Conservation (phyloP, 2,797 vertebrate species). For the Iguana delicatissima region DNA sequence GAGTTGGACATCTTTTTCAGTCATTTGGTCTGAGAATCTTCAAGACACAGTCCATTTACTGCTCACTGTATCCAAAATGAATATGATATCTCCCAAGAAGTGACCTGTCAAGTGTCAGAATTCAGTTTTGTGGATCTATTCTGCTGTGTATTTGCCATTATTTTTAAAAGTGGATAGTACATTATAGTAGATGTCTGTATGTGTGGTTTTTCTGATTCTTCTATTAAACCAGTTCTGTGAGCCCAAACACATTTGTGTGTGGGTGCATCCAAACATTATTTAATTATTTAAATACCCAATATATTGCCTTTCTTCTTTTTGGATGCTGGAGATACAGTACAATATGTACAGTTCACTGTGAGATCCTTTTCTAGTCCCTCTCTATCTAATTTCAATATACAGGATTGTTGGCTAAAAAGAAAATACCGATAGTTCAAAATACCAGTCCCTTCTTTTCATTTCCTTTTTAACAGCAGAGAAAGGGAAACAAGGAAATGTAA, state of each 20-base stretch:
- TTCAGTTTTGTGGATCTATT: neutral
- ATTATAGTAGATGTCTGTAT: neutral
- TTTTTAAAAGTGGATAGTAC: conserved; percentile 6
- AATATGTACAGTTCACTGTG: neutral
- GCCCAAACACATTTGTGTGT: neutral
- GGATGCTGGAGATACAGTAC: neutral
- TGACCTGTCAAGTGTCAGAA: neutral
- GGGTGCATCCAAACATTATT: neutral
- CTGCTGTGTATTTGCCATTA: neutral
- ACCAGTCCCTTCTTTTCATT: neutral
- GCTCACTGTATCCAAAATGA: conserved; percentile 9
- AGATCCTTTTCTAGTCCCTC: neutral
- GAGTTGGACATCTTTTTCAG: neutral
- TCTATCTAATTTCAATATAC: neutral
- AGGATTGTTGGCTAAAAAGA: neutral
- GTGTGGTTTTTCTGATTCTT: neutral
- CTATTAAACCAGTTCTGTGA: neutral
- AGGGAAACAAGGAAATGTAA: neutral
- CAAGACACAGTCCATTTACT: neutral
- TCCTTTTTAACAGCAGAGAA: neutral
- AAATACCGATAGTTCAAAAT: neutral
- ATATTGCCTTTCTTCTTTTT: neutral
- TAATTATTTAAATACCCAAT: neutral
- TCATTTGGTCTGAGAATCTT: conserved; percentile 23
- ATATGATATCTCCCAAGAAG: neutral